Evolutionary conservation across 2,888 invertebrate species (phyloP).

Genomic region (Oscheius sp.): DNA sequence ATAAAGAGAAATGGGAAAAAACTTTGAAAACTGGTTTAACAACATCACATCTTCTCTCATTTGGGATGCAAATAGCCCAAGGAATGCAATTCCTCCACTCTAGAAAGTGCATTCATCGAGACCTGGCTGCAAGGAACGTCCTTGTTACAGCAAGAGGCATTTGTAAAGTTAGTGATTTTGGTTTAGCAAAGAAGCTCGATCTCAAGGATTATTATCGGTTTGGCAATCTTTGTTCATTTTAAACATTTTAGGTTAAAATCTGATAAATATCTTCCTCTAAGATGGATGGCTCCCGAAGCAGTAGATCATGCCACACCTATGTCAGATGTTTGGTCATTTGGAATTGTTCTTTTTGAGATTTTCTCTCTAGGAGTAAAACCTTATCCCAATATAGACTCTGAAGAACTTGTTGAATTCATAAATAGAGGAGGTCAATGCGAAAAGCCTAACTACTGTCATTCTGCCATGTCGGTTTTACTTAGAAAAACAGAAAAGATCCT

Average conservation of each 20-base stretch:
- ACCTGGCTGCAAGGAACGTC: background rate
- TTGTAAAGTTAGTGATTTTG: background rate
- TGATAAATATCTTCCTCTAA: background rate
- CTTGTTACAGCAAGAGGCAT: background rate
- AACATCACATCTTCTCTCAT: background rate
- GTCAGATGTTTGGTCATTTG: background rate
- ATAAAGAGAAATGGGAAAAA: background rate
- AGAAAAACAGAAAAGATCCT: background rate
- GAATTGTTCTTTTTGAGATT: background rate
- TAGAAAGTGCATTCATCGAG: background rate
- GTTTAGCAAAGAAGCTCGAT: background rate
- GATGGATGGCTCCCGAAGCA: slow-evolving; percentile 6
- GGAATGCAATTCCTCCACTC: background rate
- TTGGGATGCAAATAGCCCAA: background rate
- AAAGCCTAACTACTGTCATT: background rate
- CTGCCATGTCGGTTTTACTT: background rate
- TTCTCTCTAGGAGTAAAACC: background rate
- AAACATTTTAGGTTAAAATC: background rate
- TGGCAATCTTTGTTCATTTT: background rate
- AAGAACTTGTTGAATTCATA: background rate
- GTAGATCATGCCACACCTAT: background rate
- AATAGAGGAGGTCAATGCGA: background rate
- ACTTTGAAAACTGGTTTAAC: background rate
- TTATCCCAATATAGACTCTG: background rate
- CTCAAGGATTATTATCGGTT: background rate